phyloP scores from a whole-genome alignment of 2,888 invertebrate genomes.

The Standfussiana lucernea region DNA sequence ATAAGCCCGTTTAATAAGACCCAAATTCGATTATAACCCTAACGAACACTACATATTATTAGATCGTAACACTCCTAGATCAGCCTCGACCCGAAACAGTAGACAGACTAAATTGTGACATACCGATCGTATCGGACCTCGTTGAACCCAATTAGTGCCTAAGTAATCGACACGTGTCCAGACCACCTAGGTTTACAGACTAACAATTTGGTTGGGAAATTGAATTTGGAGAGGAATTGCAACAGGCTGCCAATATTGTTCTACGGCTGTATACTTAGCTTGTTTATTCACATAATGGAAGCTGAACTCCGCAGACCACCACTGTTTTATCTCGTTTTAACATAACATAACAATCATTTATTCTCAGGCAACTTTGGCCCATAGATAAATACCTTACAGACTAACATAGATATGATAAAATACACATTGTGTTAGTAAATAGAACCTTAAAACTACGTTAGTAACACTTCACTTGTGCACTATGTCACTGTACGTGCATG shows the following conservation, averaged over 20 bases:
- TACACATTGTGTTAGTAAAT: no score
- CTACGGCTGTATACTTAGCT: not conserved
- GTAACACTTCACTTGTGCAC: no score
- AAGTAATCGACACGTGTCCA: slow-evolving; percentile 36
- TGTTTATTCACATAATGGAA: not conserved
- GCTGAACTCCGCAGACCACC: not conserved
- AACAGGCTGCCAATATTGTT: not conserved
- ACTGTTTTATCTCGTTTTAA: not conserved
- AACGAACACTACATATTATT: not conserved
- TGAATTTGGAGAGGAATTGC: slow-evolving; percentile 22
- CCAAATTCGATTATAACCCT: not conserved
- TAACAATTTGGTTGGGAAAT: slow-evolving; percentile 25
- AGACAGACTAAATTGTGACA: slow-evolving; percentile 38
- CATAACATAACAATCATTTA: no score
- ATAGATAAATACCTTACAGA: no score
- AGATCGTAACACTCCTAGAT: slow-evolving; percentile 29
- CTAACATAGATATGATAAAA: no score
- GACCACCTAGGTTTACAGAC: slow-evolving; percentile 44
- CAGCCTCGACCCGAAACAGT: slow-evolving; percentile 39
- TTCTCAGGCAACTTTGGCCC: no score
- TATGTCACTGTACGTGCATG: no score
- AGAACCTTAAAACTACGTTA: no score
- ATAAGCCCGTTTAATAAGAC: not conserved
- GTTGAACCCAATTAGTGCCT: slow-evolving; percentile 36
- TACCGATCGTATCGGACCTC: slow-evolving; percentile 39